Evolutionary conservation across 2,113 vertebrate genomes (phyloP).

Genomic region (Nyctereutes procyonoides): DNA sequence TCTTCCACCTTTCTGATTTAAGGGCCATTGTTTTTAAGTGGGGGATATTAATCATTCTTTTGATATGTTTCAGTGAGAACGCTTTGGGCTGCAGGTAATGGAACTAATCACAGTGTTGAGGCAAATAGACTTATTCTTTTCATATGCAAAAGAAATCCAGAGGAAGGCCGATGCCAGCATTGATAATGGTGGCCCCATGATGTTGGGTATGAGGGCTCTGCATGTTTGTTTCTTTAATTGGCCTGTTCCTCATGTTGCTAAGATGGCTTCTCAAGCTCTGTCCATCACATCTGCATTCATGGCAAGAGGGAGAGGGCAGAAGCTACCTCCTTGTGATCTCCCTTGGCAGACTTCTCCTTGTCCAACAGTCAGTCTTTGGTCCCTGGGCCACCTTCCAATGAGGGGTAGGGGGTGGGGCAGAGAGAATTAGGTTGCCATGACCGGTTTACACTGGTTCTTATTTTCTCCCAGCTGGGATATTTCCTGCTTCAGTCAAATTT

Average conservation of each 20-base stretch:
- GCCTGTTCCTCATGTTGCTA: neutral
- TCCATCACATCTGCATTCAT: neutral
- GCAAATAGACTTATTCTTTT: neutral
- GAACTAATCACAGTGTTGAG: neutral
- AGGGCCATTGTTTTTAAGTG: neutral
- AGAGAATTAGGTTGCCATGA: neutral
- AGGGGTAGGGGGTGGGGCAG: neutral
- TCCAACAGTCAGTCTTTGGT: neutral
- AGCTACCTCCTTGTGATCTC: neutral
- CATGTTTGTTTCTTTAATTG: neutral
- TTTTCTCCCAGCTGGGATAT: neutral
- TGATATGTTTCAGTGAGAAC: neutral
- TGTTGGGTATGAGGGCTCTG: neutral
- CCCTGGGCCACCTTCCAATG: neutral
- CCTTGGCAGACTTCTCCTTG: neutral
- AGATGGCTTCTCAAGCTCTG: neutral
- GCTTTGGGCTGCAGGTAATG: neutral
- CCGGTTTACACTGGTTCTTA: neutral
- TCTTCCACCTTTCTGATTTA: neutral
- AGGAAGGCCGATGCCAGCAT: rapidly evolving
- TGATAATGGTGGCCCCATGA: rapidly evolving
- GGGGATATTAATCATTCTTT: neutral
- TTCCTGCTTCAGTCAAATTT: neutral
- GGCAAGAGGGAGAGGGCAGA: neutral
- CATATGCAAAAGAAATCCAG: neutral